Conservation (phyloP, 2,113 vertebrate species). For the Brachypteracias leptosomus region DNA sequence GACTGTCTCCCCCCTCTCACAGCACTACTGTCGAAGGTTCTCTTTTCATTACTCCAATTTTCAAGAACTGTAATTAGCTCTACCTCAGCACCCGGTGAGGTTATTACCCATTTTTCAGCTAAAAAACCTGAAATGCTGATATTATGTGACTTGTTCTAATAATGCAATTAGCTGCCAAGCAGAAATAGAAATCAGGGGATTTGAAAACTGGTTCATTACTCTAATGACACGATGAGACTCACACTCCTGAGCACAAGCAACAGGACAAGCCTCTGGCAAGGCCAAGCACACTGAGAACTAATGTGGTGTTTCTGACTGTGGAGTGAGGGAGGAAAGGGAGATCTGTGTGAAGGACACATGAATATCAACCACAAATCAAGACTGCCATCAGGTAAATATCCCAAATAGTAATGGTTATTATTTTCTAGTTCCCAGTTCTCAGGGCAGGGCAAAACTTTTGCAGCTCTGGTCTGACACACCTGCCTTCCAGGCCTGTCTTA, state of each 20-base stretch:
- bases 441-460: background rate
- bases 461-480: background rate
- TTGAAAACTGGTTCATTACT: constrained; percentile 40
- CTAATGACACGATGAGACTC: background rate
- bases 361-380: background rate
- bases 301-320: background rate
- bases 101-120: background rate
- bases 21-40: background rate
- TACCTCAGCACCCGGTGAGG: background rate
- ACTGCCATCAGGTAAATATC: background rate
- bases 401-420: background rate
- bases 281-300: background rate
- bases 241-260: background rate
- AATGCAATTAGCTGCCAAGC: background rate
- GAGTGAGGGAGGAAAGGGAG: background rate
- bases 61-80: background rate
- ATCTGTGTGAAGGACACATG: background rate
- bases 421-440: background rate
- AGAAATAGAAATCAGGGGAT: background rate
- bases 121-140: background rate
- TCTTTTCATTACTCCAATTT: background rate
- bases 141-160: background rate
- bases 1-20: background rate
- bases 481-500: background rate
- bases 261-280: constrained; percentile 21